Evolutionary conservation across 2,888 invertebrate genomes (phyloP).

Genomic region (Augochlorella aurata): DNA sequence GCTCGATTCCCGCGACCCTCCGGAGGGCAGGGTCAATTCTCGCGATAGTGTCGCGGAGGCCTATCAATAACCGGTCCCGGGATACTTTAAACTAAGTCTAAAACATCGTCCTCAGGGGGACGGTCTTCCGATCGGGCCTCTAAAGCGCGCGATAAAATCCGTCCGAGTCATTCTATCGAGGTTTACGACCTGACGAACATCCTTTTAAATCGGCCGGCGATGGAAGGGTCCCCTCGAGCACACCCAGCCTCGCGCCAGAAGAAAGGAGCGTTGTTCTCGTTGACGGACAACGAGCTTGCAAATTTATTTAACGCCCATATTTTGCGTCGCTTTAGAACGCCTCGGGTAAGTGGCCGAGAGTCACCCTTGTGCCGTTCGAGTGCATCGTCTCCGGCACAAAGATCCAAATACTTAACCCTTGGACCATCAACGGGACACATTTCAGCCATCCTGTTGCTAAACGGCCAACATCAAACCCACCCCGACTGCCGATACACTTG

Average conservation of each 20-base stretch:
- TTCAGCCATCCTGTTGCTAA: not conserved
- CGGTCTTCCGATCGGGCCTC: constrained; percentile 57
- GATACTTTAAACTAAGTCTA: constrained; percentile 81
- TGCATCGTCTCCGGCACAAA: not conserved
- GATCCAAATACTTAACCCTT: constrained; percentile 2
- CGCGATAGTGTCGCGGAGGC: constrained; percentile 59
- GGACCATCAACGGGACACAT: not conserved
- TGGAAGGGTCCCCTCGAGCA: constrained; percentile 20
- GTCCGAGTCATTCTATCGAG: constrained; percentile 63
- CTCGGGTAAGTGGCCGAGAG: not conserved
- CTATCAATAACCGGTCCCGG: constrained; percentile 72
- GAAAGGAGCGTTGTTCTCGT: constrained; percentile 23
- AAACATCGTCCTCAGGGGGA: constrained; percentile 79
- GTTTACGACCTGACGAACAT: constrained; percentile 68
- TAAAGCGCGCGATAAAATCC: constrained; percentile 72
- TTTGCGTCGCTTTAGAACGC: not conserved
- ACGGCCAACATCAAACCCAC: not conserved
- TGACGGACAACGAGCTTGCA: constrained; percentile 30
- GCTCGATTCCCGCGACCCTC: constrained; percentile 30
- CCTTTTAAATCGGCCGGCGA: constrained; percentile 59
- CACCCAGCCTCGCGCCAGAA: not conserved
- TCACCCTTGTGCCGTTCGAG: not conserved
- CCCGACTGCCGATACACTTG: not conserved
- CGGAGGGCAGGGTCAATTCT: constrained; percentile 55
- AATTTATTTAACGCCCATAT: constrained; percentile 22